A percentile compares a stretch with the other conserved stretches of the same genome.
phyloP scores from a whole-genome alignment of 2,888 invertebrate species.

The Timandra comae region DNA sequence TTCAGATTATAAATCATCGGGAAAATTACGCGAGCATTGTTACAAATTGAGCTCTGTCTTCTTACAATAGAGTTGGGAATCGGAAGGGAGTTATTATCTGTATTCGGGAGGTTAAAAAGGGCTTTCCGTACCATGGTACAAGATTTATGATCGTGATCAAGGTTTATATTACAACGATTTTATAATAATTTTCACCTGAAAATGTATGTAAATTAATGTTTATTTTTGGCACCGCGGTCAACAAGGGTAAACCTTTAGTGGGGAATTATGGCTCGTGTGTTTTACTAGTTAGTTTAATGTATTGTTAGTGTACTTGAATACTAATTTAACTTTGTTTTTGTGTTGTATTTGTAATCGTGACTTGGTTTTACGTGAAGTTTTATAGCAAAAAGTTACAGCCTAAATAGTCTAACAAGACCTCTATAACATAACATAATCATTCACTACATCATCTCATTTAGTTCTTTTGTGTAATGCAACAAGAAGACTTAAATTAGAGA shows the following conservation, averaged over 20 bases:
- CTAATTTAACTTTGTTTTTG: no score
- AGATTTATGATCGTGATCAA: slow-evolving; percentile 14
- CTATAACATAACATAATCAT: no score
- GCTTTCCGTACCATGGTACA: slow-evolving; percentile 5
- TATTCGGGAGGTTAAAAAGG: slow-evolving; percentile 10
- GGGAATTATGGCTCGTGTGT: no score
- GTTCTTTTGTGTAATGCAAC: no score
- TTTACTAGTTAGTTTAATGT: no score
- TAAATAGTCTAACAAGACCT: no score
- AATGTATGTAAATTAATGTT: slow-evolving; percentile 2
- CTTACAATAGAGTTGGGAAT: slow-evolving; percentile 6
- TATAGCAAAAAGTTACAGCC: no score
- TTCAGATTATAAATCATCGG: slow-evolving; percentile 14
- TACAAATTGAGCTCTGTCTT: slow-evolving; percentile 10
- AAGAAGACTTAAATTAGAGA: no score
- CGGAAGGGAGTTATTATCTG: slow-evolving; percentile 2
- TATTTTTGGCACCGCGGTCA: background rate
- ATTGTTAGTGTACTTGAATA: no score
- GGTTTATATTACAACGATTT: slow-evolving; percentile 9
- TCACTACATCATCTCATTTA: no score
- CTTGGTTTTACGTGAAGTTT: no score
- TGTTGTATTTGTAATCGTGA: no score
- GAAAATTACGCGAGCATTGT: slow-evolving; percentile 6
- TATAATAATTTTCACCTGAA: slow-evolving; percentile 2
- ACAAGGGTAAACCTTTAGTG: background rate